phyloP scores from a whole-genome alignment of 2,888 invertebrate genomes.

The Oligia fasciuncula region DNA sequence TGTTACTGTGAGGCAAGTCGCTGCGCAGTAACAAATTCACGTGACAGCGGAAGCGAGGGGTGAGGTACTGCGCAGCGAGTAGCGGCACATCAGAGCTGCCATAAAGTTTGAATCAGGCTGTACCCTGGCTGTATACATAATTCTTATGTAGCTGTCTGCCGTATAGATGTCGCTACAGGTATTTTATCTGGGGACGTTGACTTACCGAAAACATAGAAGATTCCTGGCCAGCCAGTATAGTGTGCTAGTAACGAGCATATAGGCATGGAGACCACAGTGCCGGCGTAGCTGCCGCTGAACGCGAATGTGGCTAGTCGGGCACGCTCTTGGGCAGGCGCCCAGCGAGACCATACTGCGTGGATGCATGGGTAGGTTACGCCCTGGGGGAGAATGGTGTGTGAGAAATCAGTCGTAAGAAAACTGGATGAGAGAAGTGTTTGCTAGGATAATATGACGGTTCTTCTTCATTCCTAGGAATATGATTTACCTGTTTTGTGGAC shows the following conservation, averaged over 20 bases:
- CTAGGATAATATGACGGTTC: background rate
- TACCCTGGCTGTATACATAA: background rate
- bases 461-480: background rate
- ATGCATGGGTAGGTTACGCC: constrained; percentile 95
- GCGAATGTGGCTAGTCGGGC: constrained; percentile 95
- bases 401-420: background rate
- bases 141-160: background rate
- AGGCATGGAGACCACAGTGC: constrained; percentile 96
- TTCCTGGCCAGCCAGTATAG: constrained; percentile 94
- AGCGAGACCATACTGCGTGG: constrained; percentile 95
- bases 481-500: background rate
- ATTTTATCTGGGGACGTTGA: constrained; percentile 12
- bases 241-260: constrained; percentile 93
- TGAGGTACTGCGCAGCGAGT: too few species aligned
- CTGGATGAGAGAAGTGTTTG: background rate
- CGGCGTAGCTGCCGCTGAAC: constrained; percentile 96
- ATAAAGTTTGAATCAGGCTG: too few species aligned
- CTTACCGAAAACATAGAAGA: constrained; percentile 94
- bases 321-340: constrained; percentile 95
- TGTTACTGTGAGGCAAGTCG: too few species aligned
- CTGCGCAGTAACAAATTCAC: too few species aligned
- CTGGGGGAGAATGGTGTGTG: constrained; percentile 75
- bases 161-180: background rate
- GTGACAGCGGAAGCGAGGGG: too few species aligned
- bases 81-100: too few species aligned